Evolutionary conservation across 2,888 invertebrate species (phyloP).

Genomic region (Melipona bicolor): DNA sequence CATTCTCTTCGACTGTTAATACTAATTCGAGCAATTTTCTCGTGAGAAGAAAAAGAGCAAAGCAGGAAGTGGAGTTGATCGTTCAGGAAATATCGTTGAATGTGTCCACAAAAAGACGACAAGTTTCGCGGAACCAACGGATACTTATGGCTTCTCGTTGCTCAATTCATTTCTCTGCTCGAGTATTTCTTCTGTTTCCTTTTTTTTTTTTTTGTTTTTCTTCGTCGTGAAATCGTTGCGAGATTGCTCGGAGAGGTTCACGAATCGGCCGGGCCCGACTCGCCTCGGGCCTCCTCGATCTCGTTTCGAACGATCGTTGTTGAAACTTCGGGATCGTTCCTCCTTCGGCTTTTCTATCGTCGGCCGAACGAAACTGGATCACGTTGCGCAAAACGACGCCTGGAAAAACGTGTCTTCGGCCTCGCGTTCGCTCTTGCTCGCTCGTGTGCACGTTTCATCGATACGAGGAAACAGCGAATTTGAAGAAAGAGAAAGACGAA

Average conservation of each 20-base stretch:
- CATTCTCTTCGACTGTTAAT: no score
- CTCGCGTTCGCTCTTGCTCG: not conserved
- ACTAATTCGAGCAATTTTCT: not conserved
- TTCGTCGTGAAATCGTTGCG: slow-evolving; percentile 50
- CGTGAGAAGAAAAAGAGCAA: not conserved
- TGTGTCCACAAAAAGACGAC: slow-evolving; percentile 15
- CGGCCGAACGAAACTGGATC: slow-evolving; percentile 41
- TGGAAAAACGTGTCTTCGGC: not conserved
- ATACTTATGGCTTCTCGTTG: slow-evolving; percentile 55
- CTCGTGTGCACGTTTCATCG: slow-evolving; percentile 37
- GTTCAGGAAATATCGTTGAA: slow-evolving; percentile 18
- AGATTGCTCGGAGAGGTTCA: slow-evolving; percentile 58
- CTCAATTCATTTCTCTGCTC: slow-evolving; percentile 34
- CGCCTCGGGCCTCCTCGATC: slow-evolving; percentile 41
- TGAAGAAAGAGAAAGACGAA: no score
- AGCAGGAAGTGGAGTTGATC: slow-evolving; percentile 23
- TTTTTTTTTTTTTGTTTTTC: not conserved
- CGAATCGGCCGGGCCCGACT: slow-evolving; percentile 46
- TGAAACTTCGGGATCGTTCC: slow-evolving; percentile 58
- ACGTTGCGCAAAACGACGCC: slow-evolving; percentile 43
- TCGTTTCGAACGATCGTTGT: slow-evolving; percentile 37
- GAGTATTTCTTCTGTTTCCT: not conserved
- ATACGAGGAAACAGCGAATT: slow-evolving; percentile 25
- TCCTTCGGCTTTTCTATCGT: slow-evolving; percentile 22
- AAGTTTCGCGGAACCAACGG: slow-evolving; percentile 64